Evolutionary conservation across 2,113 vertebrate species (phyloP), one percentile per base, ranked within the genome.

Genomic region (Lucifuga dentata): DNA sequence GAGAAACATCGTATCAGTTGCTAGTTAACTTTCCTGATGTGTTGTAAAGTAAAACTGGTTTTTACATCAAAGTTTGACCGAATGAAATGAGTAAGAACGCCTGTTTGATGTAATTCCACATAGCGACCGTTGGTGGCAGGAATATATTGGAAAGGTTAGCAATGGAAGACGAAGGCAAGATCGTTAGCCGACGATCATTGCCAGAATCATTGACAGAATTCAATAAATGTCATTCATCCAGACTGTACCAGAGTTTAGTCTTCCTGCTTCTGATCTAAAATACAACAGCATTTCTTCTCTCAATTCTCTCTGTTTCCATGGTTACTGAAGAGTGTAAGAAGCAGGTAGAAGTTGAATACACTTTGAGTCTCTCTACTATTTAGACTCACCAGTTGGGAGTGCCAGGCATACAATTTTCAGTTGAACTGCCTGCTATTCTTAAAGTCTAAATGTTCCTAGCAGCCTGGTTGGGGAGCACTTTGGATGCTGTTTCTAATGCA

Each of bases 271-370:
- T 23, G 20, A 46, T 46, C 10, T 46, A 8, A 46, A 21, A 21
- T 23, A 46, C 20, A 41, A 16, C 39, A 44, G 68, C 51, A 29
- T 73, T 69, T 68, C 39, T 75, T 40, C 58, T 60, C 26, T 59
- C 16, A 68, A 50, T 79, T 55, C 33, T 68, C 52, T 46, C 61
- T 71, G 83, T 88, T 87, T 81, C 83, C 74, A 81, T 86, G 86
- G 86, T 71, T 78, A 84, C 85, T 53, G 43, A 56, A 21, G 61
- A 72, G 50, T 66, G 59, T 62, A 61, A 80, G 40, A 74, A 44
- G 60, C 71, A 78, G 67, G 73, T 82, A 68, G 36, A 81, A 48
- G 32, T 52, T 75, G 46, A 62, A 63, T 53, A 53, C 24, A 68
- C 68, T 69, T 66, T 33, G 55, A 66, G 59, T 11, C 19, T 72